These are phyloP conservation scores for Prinia subflava DNA, from an alignment of 2,113 vertebrate species.

Conservation along the genomic window DNA sequence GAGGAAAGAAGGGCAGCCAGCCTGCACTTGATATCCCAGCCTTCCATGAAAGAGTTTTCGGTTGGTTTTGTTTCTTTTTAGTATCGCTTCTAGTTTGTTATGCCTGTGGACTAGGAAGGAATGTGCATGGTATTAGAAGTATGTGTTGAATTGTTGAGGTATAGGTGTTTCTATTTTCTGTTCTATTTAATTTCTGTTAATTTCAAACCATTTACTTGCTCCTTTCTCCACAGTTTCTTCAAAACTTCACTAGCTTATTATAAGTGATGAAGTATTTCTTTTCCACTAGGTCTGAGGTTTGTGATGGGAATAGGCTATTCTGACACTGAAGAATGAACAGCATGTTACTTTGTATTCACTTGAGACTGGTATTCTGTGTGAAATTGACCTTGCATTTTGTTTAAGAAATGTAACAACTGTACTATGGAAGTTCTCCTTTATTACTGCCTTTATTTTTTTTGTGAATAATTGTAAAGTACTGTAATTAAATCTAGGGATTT, in stretches of 20 bases:
- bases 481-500: neutral
- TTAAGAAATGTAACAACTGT: neutral
- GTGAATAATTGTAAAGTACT: neutral
- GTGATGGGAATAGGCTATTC: neutral
- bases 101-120: neutral
- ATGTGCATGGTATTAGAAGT: neutral
- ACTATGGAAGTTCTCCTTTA: neutral
- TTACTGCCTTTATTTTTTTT: neutral
- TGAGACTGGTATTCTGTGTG: neutral
- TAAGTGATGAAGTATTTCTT: neutral
- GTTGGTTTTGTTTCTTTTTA: neutral
- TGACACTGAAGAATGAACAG: neutral
- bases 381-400: neutral
- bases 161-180: neutral
- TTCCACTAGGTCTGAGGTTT: neutral
- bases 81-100: neutral
- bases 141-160: neutral
- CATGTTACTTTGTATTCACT: neutral
- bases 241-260: neutral
- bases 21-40: neutral
- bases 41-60: neutral
- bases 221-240: neutral
- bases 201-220: neutral
- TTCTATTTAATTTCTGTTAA: neutral
- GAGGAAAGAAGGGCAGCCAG: neutral